A percentile compares a stretch with the other conserved stretches of the same genome.
phyloP scores from a whole-genome alignment of 1,140 invertebrate species.

The Ceratoteleas bidentatus region DNA sequence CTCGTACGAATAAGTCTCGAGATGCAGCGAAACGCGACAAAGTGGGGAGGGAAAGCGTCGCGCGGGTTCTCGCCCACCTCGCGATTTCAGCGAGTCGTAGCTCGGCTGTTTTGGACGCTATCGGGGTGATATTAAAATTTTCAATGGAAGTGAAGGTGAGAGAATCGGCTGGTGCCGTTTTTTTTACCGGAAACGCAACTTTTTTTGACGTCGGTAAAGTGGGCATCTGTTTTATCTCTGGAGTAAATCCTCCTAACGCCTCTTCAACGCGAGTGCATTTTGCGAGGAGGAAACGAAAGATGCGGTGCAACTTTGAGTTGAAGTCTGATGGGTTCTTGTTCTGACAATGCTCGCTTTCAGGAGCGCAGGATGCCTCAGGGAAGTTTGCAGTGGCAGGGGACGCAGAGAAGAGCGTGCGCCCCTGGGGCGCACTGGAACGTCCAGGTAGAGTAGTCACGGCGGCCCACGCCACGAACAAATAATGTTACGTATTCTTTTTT shows the following conservation, averaged over 20 bases:
- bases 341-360: constrained; percentile 49
- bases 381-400: constrained; percentile 79
- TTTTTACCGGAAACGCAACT: background rate
- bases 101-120: background rate
- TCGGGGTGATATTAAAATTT: background rate
- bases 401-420: constrained; percentile 79
- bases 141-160: background rate
- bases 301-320: background rate
- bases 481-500: constrained; percentile 32
- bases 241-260: background rate
- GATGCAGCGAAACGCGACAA: background rate
- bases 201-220: background rate
- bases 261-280: background rate
- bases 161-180: background rate
- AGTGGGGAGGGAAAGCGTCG: background rate
- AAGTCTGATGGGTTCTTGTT: constrained; percentile 16
- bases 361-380: constrained; percentile 78
- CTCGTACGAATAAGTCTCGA: background rate
- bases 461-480: constrained; percentile 23
- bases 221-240: background rate
- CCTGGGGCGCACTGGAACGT: constrained; percentile 80
- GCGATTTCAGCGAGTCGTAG: background rate
- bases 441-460: constrained; percentile 71
- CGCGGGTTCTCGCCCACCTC: background rate
- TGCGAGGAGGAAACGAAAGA: background rate